Base-by-base conservation (phyloP, 2,113 vertebrate genomes). In the Laticauda laticaudata region DNA sequence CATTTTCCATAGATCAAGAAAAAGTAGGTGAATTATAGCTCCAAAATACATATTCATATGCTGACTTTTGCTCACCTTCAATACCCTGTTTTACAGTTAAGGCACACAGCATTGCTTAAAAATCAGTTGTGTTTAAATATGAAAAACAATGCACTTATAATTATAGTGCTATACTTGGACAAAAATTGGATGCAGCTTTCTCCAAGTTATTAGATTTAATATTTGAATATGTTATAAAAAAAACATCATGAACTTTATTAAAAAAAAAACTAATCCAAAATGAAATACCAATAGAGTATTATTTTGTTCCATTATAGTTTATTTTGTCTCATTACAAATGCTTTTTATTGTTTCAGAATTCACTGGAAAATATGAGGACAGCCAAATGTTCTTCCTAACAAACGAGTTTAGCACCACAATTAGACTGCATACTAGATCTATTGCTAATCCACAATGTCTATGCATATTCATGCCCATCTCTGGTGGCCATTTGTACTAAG, bases 81-180 rank as follows among this genome's bases (percentile, higher is more conserved):
- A 0, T 39, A 86, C 93, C 29, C n/a, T 90, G 39, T 45, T 45
- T 45, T 45, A 45, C 5, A 5, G 45, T 43, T 94, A 94, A 85
- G 92, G 57, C 69, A 92, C n/a, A 91, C 9, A 94, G 92, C 45
- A 23, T 86, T 53, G 54, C 53, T 91, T 93, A 59, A 91, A 87
- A 93, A 90, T 86, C 88, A 86, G 59, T 59, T 53, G 29, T 93
- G 29, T 87, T 86, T 43, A 92, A 95, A 94, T 1, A 0, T 34
- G 93, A 61, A 96, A 92, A 61, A 92, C 56, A 91, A 92, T 93
- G 81, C 91, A 94, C 92, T 94, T 90, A 93, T 95, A 96, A 94
- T 90, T 93, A 96, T 92, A 0, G 0, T 91, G 94, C 93, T 92
- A 95, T 85, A 94, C 89, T 90, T 93, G 90, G 92, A 53, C 69